A percentile compares a stretch with the other conserved stretches of the same genome.
Conservation (phyloP, 2,797 vertebrate species). For the Peromyscus aztecus region DNA sequence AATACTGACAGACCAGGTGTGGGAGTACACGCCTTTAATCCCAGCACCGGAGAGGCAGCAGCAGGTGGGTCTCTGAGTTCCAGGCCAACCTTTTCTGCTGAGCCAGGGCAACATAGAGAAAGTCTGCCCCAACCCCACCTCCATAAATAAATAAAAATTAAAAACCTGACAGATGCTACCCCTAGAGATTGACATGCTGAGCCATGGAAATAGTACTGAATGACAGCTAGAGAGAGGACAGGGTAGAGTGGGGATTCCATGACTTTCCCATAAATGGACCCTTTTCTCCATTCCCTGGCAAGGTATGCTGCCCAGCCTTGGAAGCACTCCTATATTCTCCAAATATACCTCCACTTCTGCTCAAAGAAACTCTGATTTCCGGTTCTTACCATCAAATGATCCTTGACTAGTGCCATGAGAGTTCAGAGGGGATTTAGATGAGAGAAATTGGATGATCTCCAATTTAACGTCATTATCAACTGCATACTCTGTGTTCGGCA, state of each 20-base stretch:
- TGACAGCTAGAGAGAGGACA: neutral
- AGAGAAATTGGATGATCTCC: neutral
- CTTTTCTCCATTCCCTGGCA: neutral
- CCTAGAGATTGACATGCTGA: neutral
- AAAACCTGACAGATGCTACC: neutral
- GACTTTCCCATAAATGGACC: neutral
- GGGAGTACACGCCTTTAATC: too few relatives aligned
- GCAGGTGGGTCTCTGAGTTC: too few relatives aligned
- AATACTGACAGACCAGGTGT: neutral
- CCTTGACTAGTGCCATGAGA: neutral
- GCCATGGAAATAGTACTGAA: neutral
- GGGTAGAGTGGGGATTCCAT: accelerated
- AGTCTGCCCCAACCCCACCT: too few relatives aligned
- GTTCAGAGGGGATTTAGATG: neutral
- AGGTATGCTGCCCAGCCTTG: neutral
- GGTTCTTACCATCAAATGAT: neutral
- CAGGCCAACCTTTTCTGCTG: neutral
- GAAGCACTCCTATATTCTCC: neutral
- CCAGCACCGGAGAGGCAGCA: neutral
- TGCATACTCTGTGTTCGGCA: neutral
- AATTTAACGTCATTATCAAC: constrained; percentile 42
- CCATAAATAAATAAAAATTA: neutral
- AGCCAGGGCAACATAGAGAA: neutral
- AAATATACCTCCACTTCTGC: neutral
- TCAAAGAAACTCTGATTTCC: neutral